phyloP scores from a whole-genome alignment of 2,888 invertebrate genomes.

The Diachrysia chrysitis region DNA sequence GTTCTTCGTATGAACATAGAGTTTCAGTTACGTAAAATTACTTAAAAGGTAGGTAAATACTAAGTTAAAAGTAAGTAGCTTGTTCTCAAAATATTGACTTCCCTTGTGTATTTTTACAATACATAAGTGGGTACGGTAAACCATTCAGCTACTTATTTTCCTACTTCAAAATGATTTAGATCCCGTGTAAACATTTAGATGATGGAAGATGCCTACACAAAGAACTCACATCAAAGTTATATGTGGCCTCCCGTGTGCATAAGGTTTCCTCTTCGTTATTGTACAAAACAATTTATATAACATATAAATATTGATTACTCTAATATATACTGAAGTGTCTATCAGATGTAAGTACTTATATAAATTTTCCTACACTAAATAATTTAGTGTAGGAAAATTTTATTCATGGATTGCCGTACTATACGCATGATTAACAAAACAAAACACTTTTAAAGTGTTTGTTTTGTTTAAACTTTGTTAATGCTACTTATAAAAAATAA shows the following conservation, averaged over 20 bases:
- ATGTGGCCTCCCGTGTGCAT: no score
- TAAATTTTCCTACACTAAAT: no score
- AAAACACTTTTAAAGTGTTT: not conserved
- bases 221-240: no score
- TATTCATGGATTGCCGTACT: no score
- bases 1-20: no score
- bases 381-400: no score
- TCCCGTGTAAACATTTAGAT: not conserved
- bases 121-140: not conserved
- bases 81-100: not conserved
- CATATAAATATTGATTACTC: no score
- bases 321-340: no score
- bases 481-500: not conserved
- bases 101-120: not conserved
- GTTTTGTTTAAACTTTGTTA: not conserved
- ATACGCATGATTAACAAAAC: no score
- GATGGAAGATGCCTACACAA: not conserved
- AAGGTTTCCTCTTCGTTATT: no score
- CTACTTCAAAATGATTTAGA: not conserved
- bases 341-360: no score
- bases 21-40: not conserved
- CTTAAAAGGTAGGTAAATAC: not conserved
- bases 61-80: not conserved
- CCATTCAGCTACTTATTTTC: not conserved
- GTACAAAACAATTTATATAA: no score